Percentiles rank a stretch among this genome's conserved stretches.
Conservation (phyloP, 2,113 vertebrate genomes). For the Thunnus maccoyii region DNA sequence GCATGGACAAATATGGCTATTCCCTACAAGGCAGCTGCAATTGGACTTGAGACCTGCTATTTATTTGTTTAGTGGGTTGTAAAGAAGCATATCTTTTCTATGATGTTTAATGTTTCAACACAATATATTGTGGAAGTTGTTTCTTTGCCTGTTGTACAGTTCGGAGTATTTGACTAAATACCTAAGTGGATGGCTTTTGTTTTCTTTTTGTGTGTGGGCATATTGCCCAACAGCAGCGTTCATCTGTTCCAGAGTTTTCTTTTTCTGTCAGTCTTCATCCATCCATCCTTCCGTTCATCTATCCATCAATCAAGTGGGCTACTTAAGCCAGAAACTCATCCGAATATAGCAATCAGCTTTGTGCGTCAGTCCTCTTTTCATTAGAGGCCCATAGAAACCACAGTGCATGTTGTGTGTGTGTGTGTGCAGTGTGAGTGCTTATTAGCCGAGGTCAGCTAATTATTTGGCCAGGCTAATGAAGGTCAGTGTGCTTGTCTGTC, state of each 20-base stretch:
- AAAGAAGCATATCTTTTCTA: not conserved
- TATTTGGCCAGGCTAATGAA: conserved; percentile 86
- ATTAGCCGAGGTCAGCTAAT: conserved; percentile 86
- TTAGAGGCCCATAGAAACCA: conserved; percentile 68
- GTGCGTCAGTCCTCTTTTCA: conserved; percentile 73
- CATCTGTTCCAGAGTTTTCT: conserved; percentile 47
- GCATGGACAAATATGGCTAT: conserved; percentile 46
- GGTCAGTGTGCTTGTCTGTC: conserved; percentile 81
- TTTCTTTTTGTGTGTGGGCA: conserved; percentile 28
- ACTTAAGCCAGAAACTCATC: conserved; percentile 78
- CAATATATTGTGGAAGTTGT: not conserved
- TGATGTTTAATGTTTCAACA: conserved; percentile 16
- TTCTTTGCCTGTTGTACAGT: not conserved
- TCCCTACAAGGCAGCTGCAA: conserved; percentile 31
- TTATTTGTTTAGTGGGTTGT: conserved; percentile 19
- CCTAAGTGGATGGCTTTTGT: conserved; percentile 10
- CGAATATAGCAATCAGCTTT: conserved; percentile 80
- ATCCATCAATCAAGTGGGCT: conserved; percentile 72
- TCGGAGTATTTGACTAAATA: conserved; percentile 4
- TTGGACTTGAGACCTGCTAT: not conserved
- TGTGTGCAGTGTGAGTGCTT: conserved; percentile 68
- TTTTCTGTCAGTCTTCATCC: conserved; percentile 50
- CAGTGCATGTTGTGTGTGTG: conserved; percentile 21
- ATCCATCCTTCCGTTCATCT: conserved; percentile 51
- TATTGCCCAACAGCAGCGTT: conserved; percentile 33